Evolutionary conservation across 2,113 vertebrate species (phyloP), one percentile per base, ranked within the genome.

Genomic region (Haplotaxodon microlepis): DNA sequence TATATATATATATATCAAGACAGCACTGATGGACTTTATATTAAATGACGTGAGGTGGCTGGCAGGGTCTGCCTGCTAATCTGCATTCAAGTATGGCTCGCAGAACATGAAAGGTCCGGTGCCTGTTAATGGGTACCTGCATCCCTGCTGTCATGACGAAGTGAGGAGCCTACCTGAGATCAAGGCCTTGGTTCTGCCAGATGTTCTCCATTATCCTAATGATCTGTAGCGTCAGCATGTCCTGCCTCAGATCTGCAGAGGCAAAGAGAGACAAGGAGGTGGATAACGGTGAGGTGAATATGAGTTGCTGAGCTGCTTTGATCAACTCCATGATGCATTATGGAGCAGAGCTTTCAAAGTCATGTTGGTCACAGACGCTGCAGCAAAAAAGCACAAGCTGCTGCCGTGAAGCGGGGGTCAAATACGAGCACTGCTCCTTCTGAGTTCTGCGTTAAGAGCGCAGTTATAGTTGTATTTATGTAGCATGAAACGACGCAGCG

Each of bases 161-260:
- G 80, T 29, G 61, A 81, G 53, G 83, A 59, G 81, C 94, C 90
- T 97, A 99, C 99, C 99, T 97, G 95, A 99, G 98, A 97, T 99
- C 99, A 95, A 99, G 98, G 84, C 98, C 98, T 92, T 99, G 99
- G 96, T 99, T 99, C 96, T 99, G 99, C 99, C 99, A 99, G 96
- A 99, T 99, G 96, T 99, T 99, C 96, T 99, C 99, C 99, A 99
- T 99, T 95, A 99, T 99, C 93, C 98, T 97, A 93, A 99, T 99
- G 94, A 99, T 99, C 91, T 99, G 99, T 95, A 99, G 97, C 34
- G 99, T 99, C 93, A 99, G 90, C 99, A 99, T 99, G 94, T 99
- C 99, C 95, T 99, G 99, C 86, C 99, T 97, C 90, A 99, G 96
- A 96, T 99, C 98, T 99, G 95, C 71, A 24, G 78, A 82, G 47